Evolutionary conservation across 2,113 vertebrate species (phyloP).

Genomic region (Eira barbara): DNA sequence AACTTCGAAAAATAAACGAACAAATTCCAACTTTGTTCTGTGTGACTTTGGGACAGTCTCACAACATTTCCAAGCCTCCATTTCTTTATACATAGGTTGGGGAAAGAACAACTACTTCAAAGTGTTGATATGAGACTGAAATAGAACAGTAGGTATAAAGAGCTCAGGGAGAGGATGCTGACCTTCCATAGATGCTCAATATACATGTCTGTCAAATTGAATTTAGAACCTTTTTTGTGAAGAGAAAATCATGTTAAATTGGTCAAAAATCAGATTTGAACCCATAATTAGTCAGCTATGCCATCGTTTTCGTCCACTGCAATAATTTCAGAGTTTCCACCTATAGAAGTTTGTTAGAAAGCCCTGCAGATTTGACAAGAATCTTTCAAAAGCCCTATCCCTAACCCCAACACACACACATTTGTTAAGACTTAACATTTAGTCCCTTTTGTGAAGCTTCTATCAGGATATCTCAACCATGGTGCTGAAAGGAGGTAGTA

Average conservation of each 20-base stretch:
- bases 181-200: not conserved
- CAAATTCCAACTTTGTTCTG: not conserved
- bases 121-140: not conserved
- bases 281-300: not conserved
- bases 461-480: not conserved
- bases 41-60: not conserved
- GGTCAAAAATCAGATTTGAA: not conserved
- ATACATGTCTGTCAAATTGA: not conserved
- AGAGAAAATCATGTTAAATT: not conserved
- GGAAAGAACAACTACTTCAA: not conserved
- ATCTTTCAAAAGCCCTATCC: not conserved
- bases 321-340: not conserved
- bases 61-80: not conserved
- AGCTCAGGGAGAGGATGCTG: not conserved
- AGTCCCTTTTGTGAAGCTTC: not conserved
- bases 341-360: not conserved
- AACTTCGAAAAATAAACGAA: not conserved
- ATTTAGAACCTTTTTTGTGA: not conserved
- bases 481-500: not conserved
- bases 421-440: conserved; percentile 34
- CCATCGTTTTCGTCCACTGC: not conserved
- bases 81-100: not conserved
- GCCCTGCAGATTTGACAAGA: not conserved
- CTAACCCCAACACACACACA: not conserved
- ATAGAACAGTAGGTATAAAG: not conserved